A percentile compares a stretch with the other conserved stretches of the same genome.
Conservation (phyloP, 2,888 invertebrate genomes). For the Serripes groenlandicus region DNA sequence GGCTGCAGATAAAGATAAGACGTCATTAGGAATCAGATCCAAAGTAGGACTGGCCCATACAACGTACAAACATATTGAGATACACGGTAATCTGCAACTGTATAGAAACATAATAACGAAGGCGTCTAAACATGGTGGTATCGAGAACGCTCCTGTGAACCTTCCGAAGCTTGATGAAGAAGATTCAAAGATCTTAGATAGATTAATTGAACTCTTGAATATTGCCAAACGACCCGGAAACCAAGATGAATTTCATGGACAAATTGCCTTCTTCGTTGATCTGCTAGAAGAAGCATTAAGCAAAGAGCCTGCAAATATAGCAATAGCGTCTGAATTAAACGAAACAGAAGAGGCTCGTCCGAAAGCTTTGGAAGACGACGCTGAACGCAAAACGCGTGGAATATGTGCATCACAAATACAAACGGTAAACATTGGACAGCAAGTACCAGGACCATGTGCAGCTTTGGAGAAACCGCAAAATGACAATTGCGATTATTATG, state of each 20-base stretch:
- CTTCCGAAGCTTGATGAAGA: neutral
- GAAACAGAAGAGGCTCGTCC: neutral
- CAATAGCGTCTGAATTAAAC: neutral
- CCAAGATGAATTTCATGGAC: conserved; percentile 17
- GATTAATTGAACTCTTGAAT: neutral
- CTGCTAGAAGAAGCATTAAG: conserved; percentile 20
- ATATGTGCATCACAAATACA: too few relatives aligned
- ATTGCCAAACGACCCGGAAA: conserved; percentile 23
- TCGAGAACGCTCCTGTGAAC: too few relatives aligned
- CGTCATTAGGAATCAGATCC: neutral
- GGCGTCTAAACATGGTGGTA: too few relatives aligned
- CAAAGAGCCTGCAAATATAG: neutral
- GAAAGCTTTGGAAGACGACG: too few relatives aligned
- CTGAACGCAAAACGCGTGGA: too few relatives aligned
- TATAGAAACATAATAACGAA: too few relatives aligned
- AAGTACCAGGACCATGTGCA: too few relatives aligned
- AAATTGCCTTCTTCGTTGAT: conserved; percentile 27
- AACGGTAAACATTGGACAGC: too few relatives aligned
- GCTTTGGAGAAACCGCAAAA: neutral
- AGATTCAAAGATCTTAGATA: neutral
- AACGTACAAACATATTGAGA: neutral
- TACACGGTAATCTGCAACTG: conserved; percentile 8
- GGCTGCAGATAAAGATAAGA: neutral
- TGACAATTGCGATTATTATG: too few relatives aligned
- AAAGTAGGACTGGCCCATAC: conserved; percentile 14